Evolutionary conservation across 2,888 invertebrate species (phyloP).

Genomic region (Gnatocerus cornutus): DNA sequence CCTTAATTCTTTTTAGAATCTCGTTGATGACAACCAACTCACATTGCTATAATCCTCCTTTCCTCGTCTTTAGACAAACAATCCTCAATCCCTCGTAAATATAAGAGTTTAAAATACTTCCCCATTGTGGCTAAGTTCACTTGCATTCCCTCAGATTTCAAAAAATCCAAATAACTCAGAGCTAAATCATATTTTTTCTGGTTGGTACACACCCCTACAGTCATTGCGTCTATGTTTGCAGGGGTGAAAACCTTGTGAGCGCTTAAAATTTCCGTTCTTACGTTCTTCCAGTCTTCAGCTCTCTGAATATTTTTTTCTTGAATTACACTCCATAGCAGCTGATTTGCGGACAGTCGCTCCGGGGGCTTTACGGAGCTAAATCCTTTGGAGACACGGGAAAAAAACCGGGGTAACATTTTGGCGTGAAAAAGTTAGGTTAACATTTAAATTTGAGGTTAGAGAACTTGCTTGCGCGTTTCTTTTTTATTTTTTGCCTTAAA

Average conservation of each 20-base stretch:
- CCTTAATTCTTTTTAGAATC: constrained; percentile 43
- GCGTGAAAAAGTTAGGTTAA: too few relatives aligned
- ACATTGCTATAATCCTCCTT: constrained; percentile 74
- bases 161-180: constrained; percentile 75
- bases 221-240: constrained; percentile 76
- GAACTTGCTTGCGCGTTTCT: too few relatives aligned
- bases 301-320: constrained; percentile 47
- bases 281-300: constrained; percentile 55
- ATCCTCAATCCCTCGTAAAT: constrained; percentile 64
- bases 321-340: constrained; percentile 45
- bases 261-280: constrained; percentile 71
- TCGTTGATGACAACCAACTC: constrained; percentile 54
- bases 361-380: too few relatives aligned
- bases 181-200: constrained; percentile 72
- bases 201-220: constrained; percentile 74
- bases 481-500: too few relatives aligned
- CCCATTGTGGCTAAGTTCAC: constrained; percentile 76
- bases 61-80: constrained; percentile 71
- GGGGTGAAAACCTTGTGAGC: constrained; percentile 66
- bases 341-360: not conserved
- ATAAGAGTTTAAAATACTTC: constrained; percentile 75
- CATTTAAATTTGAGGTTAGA: too few relatives aligned
- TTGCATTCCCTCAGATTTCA: constrained; percentile 71
- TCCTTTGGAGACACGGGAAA: too few relatives aligned
- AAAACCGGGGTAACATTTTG: too few relatives aligned